Conservation (phyloP, 1,140 invertebrate species). For the Helicoverpa armigera region DNA sequence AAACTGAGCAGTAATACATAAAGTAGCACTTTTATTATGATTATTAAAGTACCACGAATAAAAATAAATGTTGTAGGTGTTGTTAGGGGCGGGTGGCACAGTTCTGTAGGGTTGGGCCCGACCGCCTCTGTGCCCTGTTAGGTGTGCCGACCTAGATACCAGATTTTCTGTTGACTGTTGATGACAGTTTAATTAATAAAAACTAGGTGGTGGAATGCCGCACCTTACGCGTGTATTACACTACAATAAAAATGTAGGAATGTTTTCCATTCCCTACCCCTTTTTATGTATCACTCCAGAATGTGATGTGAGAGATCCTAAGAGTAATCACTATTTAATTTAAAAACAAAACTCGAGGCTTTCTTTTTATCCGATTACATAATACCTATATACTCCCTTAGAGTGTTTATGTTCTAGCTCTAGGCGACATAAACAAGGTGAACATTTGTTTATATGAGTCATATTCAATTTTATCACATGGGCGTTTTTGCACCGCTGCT, state of each 20-base stretch:
- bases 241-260: neutral
- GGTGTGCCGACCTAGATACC: conserved; percentile 63
- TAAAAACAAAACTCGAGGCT: no score
- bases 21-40: neutral
- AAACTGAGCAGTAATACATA: neutral
- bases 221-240: conserved; percentile 29
- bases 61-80: conserved; percentile 11
- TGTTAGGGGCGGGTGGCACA: conserved; percentile 6
- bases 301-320: no score
- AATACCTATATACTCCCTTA: no score
- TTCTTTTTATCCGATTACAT: no score
- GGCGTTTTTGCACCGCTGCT: no score
- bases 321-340: no score
- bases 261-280: neutral
- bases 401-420: no score
- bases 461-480: no score
- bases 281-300: no score
- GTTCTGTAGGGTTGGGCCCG: conserved; percentile 47
- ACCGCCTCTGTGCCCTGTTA: conserved; percentile 13
- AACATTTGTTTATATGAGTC: no score
- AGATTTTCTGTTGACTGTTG: conserved; percentile 49
- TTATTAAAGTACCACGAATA: conserved; percentile 1
- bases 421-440: no score
- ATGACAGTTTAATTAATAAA: conserved; percentile 59
- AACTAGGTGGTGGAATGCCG: conserved; percentile 23